Base-by-base conservation (phyloP, 2,113 vertebrate species). In the Etheostoma cragini region DNA sequence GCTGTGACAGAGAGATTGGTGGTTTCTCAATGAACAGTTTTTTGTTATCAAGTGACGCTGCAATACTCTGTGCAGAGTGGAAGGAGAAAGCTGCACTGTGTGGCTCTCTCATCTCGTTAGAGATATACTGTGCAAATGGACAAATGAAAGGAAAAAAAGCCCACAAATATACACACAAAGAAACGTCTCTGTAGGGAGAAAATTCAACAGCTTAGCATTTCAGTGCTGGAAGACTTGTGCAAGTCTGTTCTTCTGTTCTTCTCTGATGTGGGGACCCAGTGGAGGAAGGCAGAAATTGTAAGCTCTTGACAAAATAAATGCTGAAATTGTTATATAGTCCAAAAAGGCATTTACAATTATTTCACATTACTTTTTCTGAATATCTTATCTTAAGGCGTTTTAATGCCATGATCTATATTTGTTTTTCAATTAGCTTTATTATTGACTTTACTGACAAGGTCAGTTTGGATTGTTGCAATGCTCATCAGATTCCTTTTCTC, bases 21-120 rank as follows among this genome's bases (percentile, higher is more conserved):
- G 50, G 62, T 67, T 75, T 80, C 80, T 78, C 67, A 72, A 72
- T 84, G 49, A 88, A 58, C 42, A 72, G 46, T 33, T 84, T 50
- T 77, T 62, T 26, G 84, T 91, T 74, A 86, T 85, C 78, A 82
- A 22, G 61, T 82, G 78, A 67, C 87, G 56, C 71, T 69, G 46
- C 53, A 47, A 87, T 91, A 82, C 75, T 81, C 54, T 73, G 74
- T 82, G 76, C 62, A 61, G 78, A 77, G 81, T 73, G 76, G 47
- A 22, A 73, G 66, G 69, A 81, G 67, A 83, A 76, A 88, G 90
- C 76, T 87, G 79, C 76, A 81, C 70, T 63, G 33, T 85, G 72
- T 33, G 46, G 80, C 80, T 60, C 57, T 63, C 65, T 76, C 78
- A 70, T 81, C 64, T 67, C 72, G 72, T 89, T 85, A 80, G 24